Conservation (phyloP, 1,140 invertebrate genomes). For the Polypedilum vanderplanki region DNA sequence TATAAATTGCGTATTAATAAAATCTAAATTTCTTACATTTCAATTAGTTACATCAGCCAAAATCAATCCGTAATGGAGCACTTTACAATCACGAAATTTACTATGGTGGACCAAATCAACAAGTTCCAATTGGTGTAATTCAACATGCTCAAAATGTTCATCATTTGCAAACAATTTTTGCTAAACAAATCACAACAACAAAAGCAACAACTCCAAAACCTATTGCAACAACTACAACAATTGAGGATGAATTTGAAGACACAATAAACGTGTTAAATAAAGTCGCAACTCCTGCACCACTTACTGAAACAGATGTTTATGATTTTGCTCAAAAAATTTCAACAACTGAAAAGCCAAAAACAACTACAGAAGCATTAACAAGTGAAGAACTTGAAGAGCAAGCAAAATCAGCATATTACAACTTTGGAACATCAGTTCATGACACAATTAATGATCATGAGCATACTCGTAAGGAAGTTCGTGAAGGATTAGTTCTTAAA, state of each 20-base stretch:
- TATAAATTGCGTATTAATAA: background rate
- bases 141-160: background rate
- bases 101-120: background rate
- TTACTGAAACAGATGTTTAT: too few relatives aligned
- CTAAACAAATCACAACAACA: background rate
- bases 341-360: background rate
- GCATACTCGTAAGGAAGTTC: constrained; percentile 46
- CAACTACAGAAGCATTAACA: constrained; percentile 29
- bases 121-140: background rate
- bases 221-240: background rate
- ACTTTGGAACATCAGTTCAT: constrained; percentile 45
- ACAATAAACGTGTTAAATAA: background rate
- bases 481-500: constrained; percentile 44
- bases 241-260: background rate
- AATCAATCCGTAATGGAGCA: background rate
- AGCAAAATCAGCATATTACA: constrained; percentile 43
- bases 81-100: background rate
- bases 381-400: constrained; percentile 34
- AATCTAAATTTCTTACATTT: background rate
- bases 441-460: constrained; percentile 49
- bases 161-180: background rate
- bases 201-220: background rate
- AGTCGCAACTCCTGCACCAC: too few relatives aligned
- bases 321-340: too few relatives aligned
- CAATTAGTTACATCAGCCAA: background rate